phyloP scores from a whole-genome alignment of 2,113 vertebrate species.

The Mystacornis crossleyi region DNA sequence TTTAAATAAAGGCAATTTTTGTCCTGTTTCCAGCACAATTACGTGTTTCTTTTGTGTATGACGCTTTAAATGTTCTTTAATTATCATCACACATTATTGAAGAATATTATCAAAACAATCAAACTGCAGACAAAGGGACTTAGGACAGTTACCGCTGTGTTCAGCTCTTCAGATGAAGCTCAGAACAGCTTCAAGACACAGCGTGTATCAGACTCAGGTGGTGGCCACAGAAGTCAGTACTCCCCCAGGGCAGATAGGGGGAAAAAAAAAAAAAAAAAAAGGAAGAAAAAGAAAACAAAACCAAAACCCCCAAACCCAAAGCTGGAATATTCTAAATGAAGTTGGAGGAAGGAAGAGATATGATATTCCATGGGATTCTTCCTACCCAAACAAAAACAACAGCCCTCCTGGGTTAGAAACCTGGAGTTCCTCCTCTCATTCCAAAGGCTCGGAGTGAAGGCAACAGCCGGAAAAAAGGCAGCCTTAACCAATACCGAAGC shows the following conservation, averaged over 20 bases:
- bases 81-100: not conserved
- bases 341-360: not conserved
- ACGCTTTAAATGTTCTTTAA: not conserved
- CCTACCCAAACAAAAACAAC: not conserved
- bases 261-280: fast-evolving
- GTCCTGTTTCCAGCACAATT: not conserved
- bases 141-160: not conserved
- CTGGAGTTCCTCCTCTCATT: not conserved
- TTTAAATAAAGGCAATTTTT: not conserved
- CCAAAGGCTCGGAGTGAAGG: not conserved
- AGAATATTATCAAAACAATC: not conserved
- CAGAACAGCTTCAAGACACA: not conserved
- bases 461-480: not conserved
- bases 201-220: not conserved
- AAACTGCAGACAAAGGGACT: not conserved
- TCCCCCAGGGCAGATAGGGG: not conserved
- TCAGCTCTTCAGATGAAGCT: not conserved
- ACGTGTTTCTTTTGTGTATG: not conserved
- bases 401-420: not conserved
- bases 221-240: not conserved
- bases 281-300: not conserved
- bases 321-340: not conserved
- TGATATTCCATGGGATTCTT: not conserved
- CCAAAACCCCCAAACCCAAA: not conserved
- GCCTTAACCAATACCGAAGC: not conserved